Base-by-base conservation (phyloP, 1,140 invertebrate species). In the Drosophila nikananu region DNA sequence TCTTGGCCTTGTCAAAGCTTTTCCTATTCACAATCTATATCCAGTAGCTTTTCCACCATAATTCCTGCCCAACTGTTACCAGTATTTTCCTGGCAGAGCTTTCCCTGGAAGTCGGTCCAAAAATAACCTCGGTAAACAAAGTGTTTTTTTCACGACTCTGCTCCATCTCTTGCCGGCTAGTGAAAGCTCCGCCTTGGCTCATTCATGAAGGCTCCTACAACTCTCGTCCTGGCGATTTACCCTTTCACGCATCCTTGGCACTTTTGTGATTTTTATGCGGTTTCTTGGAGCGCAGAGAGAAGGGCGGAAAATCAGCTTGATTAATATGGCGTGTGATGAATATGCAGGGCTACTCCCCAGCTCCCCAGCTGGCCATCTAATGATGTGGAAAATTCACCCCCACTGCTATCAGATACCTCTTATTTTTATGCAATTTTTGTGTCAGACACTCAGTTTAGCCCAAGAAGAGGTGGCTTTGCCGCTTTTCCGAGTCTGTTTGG, bases 281-380 rank as follows among this genome's bases (percentile, higher is more conserved):
- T 55, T 55, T 42, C 59, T 42, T 13, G 49, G 41, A 57, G 49
- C n/a, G 58, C n/a, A n/a, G 27, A 44, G 15, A 27, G 15, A 41
- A 17, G 35, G 6, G 58, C n/a, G 25, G 35, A 10, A 49, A 60
- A 39, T 42, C 39, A 27, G 39, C 46, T 83, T 87, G 81, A 84
- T 89, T 87, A 89, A 87, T 87, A 78, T 75, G 77, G 77, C 74
- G 65, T 78, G 58, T 81, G 83, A 87, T 80, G 80, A 87, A 76
- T 83, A 73, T 83, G 80, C 63, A 75, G 67, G 68, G 57, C 46
- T 44, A 62, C n/a, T n/a, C n/a, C n/a, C n/a, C n/a, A n/a, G n/a
- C n/a, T 67, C 70, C 81, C 67, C 67, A 71, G 66, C 70, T 77
- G 70, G 54, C 48, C 66, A 68, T 72, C 81, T 84, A 87, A 87